Conservation (phyloP, 1,140 invertebrate genomes). For the Pseudomyrmex dendroicus region DNA sequence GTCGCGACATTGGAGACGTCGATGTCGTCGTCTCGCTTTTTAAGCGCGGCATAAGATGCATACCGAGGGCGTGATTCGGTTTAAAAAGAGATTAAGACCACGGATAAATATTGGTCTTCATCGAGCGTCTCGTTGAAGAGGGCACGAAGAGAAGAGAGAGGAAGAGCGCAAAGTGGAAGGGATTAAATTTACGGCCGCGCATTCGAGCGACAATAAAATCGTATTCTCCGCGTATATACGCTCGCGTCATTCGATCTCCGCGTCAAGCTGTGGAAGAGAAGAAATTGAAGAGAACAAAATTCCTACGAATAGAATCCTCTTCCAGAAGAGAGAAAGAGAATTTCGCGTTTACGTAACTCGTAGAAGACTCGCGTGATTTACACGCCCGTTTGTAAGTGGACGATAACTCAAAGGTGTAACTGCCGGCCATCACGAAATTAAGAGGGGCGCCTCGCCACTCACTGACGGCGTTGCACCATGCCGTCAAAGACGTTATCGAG, state of each 20-base stretch:
- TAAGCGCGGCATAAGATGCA: background rate
- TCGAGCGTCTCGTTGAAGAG: background rate
- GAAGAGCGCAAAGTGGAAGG: background rate
- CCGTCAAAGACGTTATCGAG: conserved; percentile 26
- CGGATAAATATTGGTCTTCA: background rate
- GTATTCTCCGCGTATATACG: too few species aligned
- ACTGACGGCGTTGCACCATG: too few species aligned
- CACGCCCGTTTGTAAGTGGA: conserved; percentile 27
- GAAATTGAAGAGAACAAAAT: too few species aligned
- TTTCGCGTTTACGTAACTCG: conserved; percentile 33
- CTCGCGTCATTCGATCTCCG: too few species aligned
- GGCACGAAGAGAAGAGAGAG: background rate
- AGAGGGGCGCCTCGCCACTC: background rate
- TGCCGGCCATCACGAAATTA: conserved; percentile 49
- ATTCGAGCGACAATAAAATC: background rate
- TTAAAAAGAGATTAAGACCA: background rate
- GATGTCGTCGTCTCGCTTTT: background rate
- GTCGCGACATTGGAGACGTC: background rate
- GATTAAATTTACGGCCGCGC: background rate
- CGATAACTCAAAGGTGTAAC: conserved; percentile 44
- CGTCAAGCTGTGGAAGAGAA: background rate
- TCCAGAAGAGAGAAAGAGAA: background rate
- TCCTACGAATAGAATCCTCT: too few species aligned
- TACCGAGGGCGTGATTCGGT: conserved; percentile 18
- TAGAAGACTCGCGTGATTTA: conserved; percentile 45